These are phyloP conservation scores for Ladona fulva DNA, from an alignment of 1,140 invertebrate species.

Conservation along the genomic window DNA sequence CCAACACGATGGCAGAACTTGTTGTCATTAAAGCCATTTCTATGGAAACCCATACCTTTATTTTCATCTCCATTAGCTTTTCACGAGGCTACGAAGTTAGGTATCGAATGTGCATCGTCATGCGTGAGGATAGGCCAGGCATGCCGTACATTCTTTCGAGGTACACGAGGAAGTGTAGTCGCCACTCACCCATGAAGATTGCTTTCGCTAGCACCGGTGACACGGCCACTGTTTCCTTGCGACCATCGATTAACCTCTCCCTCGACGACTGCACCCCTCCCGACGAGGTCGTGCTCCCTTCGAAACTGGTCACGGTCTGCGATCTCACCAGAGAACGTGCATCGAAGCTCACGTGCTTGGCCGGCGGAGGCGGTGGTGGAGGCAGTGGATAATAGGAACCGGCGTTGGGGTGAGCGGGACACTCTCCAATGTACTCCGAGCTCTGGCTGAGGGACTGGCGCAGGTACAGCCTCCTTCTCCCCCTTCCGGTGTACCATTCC, in stretches of 20 bases:
- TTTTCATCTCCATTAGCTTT: too few relatives aligned
- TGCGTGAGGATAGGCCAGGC: too few relatives aligned
- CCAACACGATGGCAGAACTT: too few relatives aligned
- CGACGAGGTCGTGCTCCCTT: slow-evolving; percentile 41
- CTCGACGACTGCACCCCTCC: slow-evolving; percentile 48
- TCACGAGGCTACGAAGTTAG: too few relatives aligned
- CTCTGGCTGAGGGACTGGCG: slow-evolving; percentile 35
- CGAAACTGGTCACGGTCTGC: slow-evolving; percentile 71
- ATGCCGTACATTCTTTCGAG: too few relatives aligned
- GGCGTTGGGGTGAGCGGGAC: slow-evolving; percentile 37
- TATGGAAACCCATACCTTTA: too few relatives aligned
- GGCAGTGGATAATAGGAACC: slow-evolving; percentile 42
- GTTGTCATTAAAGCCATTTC: too few relatives aligned
- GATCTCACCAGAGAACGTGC: slow-evolving; percentile 42
- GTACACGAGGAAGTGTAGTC: too few relatives aligned
- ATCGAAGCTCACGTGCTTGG: slow-evolving; percentile 84
- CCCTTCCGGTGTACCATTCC: slow-evolving; percentile 12
- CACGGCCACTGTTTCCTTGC: slow-evolving; percentile 35
- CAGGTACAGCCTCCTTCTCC: slow-evolving; percentile 20
- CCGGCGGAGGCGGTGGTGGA: slow-evolving; percentile 40
- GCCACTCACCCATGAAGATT: slow-evolving; percentile 27
- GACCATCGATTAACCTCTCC: slow-evolving; percentile 56
- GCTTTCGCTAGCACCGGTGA: slow-evolving; percentile 30
- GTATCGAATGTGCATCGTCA: too few relatives aligned
- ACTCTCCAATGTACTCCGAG: slow-evolving; percentile 32